These are phyloP conservation scores for Heterochromis multidens DNA, from an alignment of 2,113 vertebrate species.

Conservation along the genomic window DNA sequence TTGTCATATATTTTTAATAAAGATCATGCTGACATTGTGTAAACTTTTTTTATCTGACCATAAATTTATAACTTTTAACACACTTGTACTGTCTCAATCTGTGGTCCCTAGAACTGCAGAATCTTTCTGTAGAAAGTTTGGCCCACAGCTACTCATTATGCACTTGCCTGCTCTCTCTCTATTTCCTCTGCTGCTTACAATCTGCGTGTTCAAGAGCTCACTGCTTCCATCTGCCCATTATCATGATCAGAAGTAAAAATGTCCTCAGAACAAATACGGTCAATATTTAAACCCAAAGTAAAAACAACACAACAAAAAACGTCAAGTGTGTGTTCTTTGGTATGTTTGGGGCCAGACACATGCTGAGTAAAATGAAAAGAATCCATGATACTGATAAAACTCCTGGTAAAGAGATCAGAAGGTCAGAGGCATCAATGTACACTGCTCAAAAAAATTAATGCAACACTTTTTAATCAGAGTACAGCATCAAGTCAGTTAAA, in stretches of 20 bases:
- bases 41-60: not conserved
- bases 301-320: no score
- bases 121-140: rapidly evolving
- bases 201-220: not conserved
- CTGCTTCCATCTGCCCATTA: not conserved
- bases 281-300: not conserved
- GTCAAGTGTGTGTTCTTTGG: not conserved
- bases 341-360: not conserved
- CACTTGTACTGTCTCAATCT: not conserved
- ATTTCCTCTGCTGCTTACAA: not conserved
- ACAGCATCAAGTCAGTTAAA: no score
- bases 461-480: no score
- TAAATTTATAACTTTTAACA: not conserved
- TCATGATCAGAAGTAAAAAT: not conserved
- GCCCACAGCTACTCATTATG: not conserved
- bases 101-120: not conserved
- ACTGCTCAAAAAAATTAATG: no score
- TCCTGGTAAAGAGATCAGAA: no score
- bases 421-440: no score
- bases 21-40: not conserved
- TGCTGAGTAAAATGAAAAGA: not conserved
- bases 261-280: not conserved
- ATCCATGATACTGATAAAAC: not conserved
- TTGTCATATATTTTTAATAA: not conserved
- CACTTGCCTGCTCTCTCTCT: no score